Evolutionary conservation across 2,113 vertebrate genomes (phyloP).

Genomic region (Bolborhynchus lineola): DNA sequence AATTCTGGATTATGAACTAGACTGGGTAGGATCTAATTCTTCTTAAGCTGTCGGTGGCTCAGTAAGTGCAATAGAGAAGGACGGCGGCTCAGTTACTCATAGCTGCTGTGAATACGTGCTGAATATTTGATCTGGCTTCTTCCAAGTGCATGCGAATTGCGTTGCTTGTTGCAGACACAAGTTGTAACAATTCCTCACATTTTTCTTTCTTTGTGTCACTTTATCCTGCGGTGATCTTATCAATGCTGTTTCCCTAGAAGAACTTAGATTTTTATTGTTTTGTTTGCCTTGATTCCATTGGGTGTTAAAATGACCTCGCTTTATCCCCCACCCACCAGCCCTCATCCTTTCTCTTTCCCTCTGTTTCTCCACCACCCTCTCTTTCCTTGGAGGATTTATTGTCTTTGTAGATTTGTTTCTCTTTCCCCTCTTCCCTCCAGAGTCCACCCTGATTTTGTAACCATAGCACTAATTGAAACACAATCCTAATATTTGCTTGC

Average conservation of each 20-base stretch:
- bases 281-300: constrained; percentile 25
- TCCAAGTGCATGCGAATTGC: neutral
- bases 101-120: neutral
- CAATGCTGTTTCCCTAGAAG: constrained; percentile 3
- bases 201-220: constrained; percentile 45
- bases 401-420: constrained; percentile 59
- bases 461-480: constrained; percentile 72
- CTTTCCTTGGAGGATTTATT: constrained; percentile 41
- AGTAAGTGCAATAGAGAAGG: neutral
- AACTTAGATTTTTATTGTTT: neutral
- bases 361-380: constrained; percentile 16
- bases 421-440: constrained; percentile 31
- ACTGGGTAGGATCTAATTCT: constrained; percentile 27
- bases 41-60: neutral
- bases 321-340: constrained; percentile 1
- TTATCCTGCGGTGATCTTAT: neutral
- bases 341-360: neutral
- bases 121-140: constrained; percentile 5
- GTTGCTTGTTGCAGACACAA: neutral
- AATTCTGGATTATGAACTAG: constrained; percentile 24
- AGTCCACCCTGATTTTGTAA: constrained; percentile 73
- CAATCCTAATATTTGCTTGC: constrained; percentile 60
- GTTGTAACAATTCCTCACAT: constrained; percentile 22
- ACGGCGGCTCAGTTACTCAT: neutral
- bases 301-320: constrained; percentile 1